Conservation (phyloP, 1,140 invertebrate genomes). For the Nasonia vitripennis region DNA sequence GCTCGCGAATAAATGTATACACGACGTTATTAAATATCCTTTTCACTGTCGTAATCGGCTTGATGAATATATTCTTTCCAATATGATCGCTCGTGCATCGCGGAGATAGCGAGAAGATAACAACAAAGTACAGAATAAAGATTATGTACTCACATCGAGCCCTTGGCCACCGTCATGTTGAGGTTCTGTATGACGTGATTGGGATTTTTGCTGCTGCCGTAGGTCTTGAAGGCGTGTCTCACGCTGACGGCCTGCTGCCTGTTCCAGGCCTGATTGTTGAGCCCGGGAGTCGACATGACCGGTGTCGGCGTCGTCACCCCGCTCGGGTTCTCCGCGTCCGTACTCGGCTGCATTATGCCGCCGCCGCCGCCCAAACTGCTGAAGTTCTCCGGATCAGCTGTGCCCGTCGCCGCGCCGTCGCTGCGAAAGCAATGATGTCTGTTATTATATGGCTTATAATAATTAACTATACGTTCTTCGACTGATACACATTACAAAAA, state of each 20-base stretch:
- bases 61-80: too few relatives aligned
- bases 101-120: background rate
- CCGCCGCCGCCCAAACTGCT: constrained; percentile 39
- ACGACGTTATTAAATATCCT: too few relatives aligned
- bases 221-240: constrained; percentile 89
- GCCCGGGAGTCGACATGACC: constrained; percentile 64
- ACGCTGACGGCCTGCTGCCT: constrained; percentile 89
- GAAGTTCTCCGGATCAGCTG: constrained; percentile 55
- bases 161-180: constrained; percentile 93
- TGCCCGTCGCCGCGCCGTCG: constrained; percentile 59
- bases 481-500: too few relatives aligned
- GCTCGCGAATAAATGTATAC: background rate
- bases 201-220: constrained; percentile 88
- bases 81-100: background rate
- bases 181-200: constrained; percentile 90
- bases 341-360: constrained; percentile 59
- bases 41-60: too few relatives aligned
- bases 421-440: constrained; percentile 42
- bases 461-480: too few relatives aligned
- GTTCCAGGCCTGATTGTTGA: constrained; percentile 75
- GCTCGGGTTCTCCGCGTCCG: constrained; percentile 59
- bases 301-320: constrained; percentile 60
- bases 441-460: background rate
- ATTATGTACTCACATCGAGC: constrained; percentile 87
- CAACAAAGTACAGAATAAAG: background rate